Base-by-base conservation (phyloP, 2,888 invertebrate species). In the Lathronympha strigana region DNA sequence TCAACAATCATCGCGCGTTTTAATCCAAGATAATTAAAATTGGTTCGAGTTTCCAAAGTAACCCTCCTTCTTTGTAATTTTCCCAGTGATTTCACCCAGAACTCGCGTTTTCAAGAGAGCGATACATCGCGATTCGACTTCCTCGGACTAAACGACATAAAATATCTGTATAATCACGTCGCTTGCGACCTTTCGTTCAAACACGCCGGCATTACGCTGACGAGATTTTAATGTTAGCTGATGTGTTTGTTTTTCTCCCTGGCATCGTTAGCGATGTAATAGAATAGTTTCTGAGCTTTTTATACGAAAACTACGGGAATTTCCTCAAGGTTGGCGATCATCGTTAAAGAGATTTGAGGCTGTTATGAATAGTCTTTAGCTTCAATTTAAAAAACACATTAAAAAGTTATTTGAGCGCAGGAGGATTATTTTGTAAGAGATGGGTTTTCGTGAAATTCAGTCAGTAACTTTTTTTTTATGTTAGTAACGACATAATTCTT, bases 161-260 rank as follows among this genome's bases (percentile, higher is more conserved):
- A 19, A 6, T 19, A 8, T 28, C n/a, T 19, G 19, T 5, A n/a
- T 4, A 28, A n/a, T 1, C 8, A 6, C 11, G 55, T 31, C 31
- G 19, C 55, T 57, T 45, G 19, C 2, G 31, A 8, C 55, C n/a
- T 43, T 43, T 28, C n/a, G 17, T 19, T 19, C 17, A 6, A 13
- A 2, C 17, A 6, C 6, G 40, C 15, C 5, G 13, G 31, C 40
- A 58, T 58, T 58, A 58, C 57, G 64, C 75, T 82, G 80, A 83
- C 82, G 83, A 76, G 83, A 73, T 77, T 83, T 83, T 83, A 83
- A 83, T 81, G 83, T 79, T 76, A 71, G 58, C 55, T 61, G 66
- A 64, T 66, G 62, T 40, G 55, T 38, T 51, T 62, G 66, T 62
- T 62, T 66, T 62, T 66, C 58, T 57, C 17, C 9, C 36, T 4